Conservation (phyloP, 2,797 vertebrate species). For the Pipistrellus kuhlii region DNA sequence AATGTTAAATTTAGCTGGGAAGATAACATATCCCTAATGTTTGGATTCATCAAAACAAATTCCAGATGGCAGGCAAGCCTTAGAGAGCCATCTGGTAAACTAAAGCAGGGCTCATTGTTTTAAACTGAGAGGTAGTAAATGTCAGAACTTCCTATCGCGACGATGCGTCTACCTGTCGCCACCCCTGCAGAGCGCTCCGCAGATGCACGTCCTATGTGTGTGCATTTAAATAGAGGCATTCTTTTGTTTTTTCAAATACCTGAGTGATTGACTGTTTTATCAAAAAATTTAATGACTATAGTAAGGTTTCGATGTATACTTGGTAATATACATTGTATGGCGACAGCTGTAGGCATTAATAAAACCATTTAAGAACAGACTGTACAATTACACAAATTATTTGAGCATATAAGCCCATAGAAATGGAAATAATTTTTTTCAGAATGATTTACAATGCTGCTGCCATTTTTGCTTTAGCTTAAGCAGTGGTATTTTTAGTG, state of each 20-base stretch:
- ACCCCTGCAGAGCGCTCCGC: neutral
- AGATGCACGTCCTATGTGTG: neutral
- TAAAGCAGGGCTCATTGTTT: constrained; percentile 52
- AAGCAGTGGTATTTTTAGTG: constrained; percentile 45
- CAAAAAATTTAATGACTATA: neutral
- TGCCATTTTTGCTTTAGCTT: constrained; percentile 65
- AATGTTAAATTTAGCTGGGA: constrained; percentile 66
- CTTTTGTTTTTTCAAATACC: constrained; percentile 16
- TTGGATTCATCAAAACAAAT: constrained; percentile 79
- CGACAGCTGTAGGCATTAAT: constrained; percentile 66
- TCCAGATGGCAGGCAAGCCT: constrained; percentile 64
- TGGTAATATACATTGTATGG: constrained; percentile 49
- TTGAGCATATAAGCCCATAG: constrained; percentile 70
- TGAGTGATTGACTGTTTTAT: neutral
- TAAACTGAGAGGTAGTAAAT: constrained; percentile 70
- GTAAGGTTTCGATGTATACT: neutral
- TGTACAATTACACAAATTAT: constrained; percentile 61
- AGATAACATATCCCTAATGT: constrained; percentile 72
- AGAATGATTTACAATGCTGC: constrained; percentile 47
- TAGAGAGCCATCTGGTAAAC: constrained; percentile 62
- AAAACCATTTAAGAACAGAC: constrained; percentile 54
- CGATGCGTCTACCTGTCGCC: neutral
- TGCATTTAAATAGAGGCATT: constrained; percentile 8
- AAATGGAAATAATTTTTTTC: constrained; percentile 58
- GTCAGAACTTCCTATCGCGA: constrained; percentile 49